Percentiles rank a stretch among this genome's conserved stretches.
Conservation (phyloP, 1,140 invertebrate genomes). For the Neodiprion lecontei region DNA sequence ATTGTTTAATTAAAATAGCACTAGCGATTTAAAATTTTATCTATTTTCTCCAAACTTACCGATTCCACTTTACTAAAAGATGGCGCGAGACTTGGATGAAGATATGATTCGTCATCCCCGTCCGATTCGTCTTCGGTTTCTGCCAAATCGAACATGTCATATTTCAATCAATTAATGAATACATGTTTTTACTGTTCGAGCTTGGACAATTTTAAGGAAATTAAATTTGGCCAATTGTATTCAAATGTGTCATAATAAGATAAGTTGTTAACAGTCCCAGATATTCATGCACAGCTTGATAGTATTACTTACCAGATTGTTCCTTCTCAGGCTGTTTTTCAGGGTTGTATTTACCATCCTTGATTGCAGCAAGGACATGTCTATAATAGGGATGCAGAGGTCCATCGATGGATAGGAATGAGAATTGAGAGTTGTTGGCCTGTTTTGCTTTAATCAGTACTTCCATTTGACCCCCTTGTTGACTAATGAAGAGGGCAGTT, state of each 20-base stretch:
- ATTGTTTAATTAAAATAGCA: slow-evolving; percentile 23
- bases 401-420: slow-evolving; percentile 89
- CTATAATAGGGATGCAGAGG: slow-evolving; percentile 90
- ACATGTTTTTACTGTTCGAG: no score
- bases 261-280: no score
- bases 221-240: background rate
- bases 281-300: no score
- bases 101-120: slow-evolving; percentile 73
- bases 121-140: slow-evolving; percentile 63
- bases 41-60: slow-evolving; percentile 58
- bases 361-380: slow-evolving; percentile 81
- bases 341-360: slow-evolving; percentile 79
- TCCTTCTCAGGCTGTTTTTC: slow-evolving; percentile 63
- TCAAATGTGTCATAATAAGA: no score
- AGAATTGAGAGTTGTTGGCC: slow-evolving; percentile 90
- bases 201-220: slow-evolving; percentile 16
- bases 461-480: slow-evolving; percentile 97
- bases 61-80: slow-evolving; percentile 63
- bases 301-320: slow-evolving; percentile 54
- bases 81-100: slow-evolving; percentile 80
- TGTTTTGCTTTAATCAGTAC: slow-evolving; percentile 98
- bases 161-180: no score
- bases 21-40: slow-evolving; percentile 20
- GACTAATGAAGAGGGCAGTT: slow-evolving; percentile 92
- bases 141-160: slow-evolving; percentile 24